Conservation (phyloP, 2,888 invertebrate species). For the Hanleya hanleyi region DNA sequence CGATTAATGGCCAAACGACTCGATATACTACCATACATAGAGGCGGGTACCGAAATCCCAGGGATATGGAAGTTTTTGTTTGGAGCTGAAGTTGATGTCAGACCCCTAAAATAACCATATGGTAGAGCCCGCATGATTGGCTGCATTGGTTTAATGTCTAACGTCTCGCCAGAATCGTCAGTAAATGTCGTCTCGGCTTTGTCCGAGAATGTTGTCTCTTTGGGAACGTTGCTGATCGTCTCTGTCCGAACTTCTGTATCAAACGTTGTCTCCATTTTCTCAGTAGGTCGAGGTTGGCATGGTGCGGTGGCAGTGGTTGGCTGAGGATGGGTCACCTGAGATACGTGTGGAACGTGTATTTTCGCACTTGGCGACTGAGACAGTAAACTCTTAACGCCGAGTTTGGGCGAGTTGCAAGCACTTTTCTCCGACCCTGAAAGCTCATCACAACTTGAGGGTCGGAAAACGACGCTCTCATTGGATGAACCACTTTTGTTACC, state of each 20-base stretch:
- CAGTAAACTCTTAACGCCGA: conserved; percentile 54
- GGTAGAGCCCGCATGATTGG: conserved; percentile 78
- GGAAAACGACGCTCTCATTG: conserved; percentile 64
- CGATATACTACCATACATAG: conserved; percentile 45
- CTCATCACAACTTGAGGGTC: conserved; percentile 57
- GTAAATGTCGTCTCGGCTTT: conserved; percentile 76
- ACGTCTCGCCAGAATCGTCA: conserved; percentile 77
- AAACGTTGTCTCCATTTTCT: conserved; percentile 70
- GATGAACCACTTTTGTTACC: conserved; percentile 60
- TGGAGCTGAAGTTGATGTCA: conserved; percentile 52
- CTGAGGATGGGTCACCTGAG: background rate
- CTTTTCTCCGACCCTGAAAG: conserved; percentile 34
- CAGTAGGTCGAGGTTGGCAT: conserved; percentile 52
- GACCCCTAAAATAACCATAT: conserved; percentile 61
- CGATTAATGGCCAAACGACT: conserved; percentile 64
- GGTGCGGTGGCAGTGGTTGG: background rate
- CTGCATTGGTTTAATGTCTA: conserved; percentile 92
- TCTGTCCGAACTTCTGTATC: conserved; percentile 67
- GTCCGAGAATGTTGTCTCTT: conserved; percentile 52
- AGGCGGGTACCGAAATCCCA: conserved; percentile 53
- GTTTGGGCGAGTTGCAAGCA: conserved; percentile 56
- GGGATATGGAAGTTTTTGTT: conserved; percentile 62
- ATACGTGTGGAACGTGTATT: background rate
- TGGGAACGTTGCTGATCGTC: conserved; percentile 48
- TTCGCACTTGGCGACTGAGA: conserved; percentile 10